Evolutionary conservation across 2,797 vertebrate species (phyloP).

Genomic region (Tolypeutes matacus): DNA sequence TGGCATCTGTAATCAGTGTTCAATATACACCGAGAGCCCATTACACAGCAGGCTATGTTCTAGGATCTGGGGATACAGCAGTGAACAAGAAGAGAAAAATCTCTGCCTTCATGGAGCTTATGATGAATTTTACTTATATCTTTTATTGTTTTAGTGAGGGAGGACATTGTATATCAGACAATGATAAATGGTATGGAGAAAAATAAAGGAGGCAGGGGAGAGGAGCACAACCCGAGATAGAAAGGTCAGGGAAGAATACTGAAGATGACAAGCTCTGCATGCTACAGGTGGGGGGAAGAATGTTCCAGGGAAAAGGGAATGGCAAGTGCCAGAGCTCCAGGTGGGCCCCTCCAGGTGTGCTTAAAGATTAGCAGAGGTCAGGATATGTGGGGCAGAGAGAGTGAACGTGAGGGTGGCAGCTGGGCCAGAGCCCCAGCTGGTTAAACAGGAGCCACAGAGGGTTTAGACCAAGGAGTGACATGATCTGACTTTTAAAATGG

Average conservation of each 20-base stretch:
- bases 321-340: background rate
- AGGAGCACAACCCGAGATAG: background rate
- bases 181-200: background rate
- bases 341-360: background rate
- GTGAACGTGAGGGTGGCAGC: fast-evolving
- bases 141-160: background rate
- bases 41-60: background rate
- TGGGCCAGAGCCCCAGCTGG: background rate
- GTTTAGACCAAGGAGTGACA: background rate
- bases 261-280: background rate
- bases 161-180: background rate
- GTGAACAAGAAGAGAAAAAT: background rate
- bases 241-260: background rate
- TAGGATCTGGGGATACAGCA: background rate
- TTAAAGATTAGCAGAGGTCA: background rate
- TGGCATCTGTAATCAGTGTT: background rate
- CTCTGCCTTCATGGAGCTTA: background rate
- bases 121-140: background rate
- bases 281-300: background rate
- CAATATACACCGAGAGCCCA: background rate
- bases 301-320: background rate
- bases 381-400: background rate
- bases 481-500: background rate
- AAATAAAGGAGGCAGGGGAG: background rate
- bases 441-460: background rate